Conservation (phyloP, 2,113 vertebrate species). For the Engraulis encrasicolus region DNA sequence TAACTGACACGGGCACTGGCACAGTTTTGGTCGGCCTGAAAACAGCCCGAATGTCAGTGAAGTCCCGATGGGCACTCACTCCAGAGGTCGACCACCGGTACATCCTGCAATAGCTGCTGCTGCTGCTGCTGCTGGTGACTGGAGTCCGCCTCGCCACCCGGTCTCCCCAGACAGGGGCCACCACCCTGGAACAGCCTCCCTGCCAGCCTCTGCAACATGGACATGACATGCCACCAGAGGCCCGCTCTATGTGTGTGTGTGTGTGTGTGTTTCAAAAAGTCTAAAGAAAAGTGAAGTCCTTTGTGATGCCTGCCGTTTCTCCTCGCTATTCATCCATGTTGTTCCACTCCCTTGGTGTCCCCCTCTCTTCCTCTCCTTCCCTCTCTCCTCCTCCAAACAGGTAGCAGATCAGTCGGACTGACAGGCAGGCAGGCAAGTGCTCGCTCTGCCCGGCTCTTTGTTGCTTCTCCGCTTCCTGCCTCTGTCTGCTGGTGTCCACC, state of each 20-base stretch:
- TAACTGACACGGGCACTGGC: too few relatives aligned
- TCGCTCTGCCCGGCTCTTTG: slow-evolving; percentile 23
- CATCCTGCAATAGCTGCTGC: too few relatives aligned
- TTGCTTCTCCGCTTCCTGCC: slow-evolving; percentile 71
- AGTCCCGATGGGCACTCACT: slow-evolving; percentile 71
- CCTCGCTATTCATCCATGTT: neutral
- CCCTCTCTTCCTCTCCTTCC: neutral
- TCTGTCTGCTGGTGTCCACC: slow-evolving; percentile 55
- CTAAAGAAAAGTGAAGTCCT: too few relatives aligned
- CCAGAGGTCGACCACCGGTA: slow-evolving; percentile 66
- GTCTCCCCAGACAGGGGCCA: slow-evolving; percentile 66
- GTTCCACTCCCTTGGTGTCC: neutral
- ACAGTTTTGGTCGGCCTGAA: too few relatives aligned
- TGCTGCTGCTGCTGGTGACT: slow-evolving; percentile 55
- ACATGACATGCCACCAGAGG: slow-evolving; percentile 72
- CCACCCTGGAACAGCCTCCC: slow-evolving; percentile 71
- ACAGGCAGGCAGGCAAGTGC: neutral
- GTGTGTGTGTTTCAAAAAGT: neutral
- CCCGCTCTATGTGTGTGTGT: neutral
- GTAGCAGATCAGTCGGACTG: neutral
- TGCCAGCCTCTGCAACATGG: slow-evolving; percentile 73
- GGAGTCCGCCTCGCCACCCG: slow-evolving; percentile 58
- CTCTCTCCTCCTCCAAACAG: neutral
- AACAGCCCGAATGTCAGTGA: too few relatives aligned
- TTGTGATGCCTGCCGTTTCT: neutral